Base-by-base conservation (phyloP, 35 echinoderm and acorn worm genomes). In the Holothuria glaberrima region DNA sequence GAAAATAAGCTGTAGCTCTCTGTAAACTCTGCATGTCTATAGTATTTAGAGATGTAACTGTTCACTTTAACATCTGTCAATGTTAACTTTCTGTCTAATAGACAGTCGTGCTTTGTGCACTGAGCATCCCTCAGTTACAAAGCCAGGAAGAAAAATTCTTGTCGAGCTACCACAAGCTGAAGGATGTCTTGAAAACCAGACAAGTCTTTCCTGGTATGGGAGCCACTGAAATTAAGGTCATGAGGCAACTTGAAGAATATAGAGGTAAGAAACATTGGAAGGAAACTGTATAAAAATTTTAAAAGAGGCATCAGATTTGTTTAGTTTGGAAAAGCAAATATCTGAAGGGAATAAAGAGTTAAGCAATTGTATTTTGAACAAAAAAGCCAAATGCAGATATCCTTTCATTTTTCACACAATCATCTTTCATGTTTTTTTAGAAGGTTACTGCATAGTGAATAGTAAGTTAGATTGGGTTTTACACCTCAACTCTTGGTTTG, bases 21-120 rank as follows among this genome's bases (percentile, higher is more conserved):
- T n/a, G n/a, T n/a, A n/a, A n/a, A n/a, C n/a, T n/a, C n/a, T n/a
- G n/a, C n/a, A n/a, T n/a, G n/a, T n/a, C n/a, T n/a, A n/a, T n/a
- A n/a, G n/a, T n/a, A n/a, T n/a, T n/a, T n/a, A n/a, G n/a, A n/a
- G n/a, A n/a, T n/a, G n/a, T n/a, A n/a, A n/a, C n/a, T n/a, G n/a
- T n/a, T n/a, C n/a, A n/a, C n/a, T n/a, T n/a, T n/a, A n/a, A n/a
- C n/a, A n/a, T n/a, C n/a, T n/a, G n/a, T n/a, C 74, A 12, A 27
- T 69, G 25, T 54, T 69, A 27, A 69, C 25, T 26, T 27, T 17
- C 10, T 75, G 32, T 18, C 48, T n/a, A 0, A 30, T 48, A 82
- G 79, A 82, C 79, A 30, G 48, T 58, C 6, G 14, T 82, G 24
- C n/a, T 82, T 14, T 82, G 79, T 82, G 79, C 36, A 28, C 48